Conservation (phyloP, 2,797 vertebrate species). For the Oreortyx pictus region DNA sequence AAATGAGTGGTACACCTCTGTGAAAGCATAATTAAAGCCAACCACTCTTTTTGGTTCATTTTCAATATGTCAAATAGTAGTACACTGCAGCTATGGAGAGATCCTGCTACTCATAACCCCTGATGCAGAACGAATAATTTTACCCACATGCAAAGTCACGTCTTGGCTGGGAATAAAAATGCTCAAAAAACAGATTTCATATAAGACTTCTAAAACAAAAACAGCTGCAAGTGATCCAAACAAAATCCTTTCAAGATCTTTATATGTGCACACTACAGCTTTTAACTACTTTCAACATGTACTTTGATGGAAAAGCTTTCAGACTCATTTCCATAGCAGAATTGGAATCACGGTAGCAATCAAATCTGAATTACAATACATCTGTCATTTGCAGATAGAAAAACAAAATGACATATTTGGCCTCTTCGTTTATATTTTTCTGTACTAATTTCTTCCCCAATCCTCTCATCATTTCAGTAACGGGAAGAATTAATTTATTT, state of each 20-base stretch:
- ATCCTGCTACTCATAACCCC: not conserved
- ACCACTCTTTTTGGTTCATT: not conserved
- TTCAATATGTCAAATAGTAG: not conserved
- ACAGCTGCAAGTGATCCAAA: not conserved
- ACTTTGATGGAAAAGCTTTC: conserved; percentile 12
- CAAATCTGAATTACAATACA: not conserved
- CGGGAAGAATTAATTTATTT: not conserved
- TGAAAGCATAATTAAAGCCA: not conserved
- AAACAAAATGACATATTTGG: not conserved
- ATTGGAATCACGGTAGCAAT: not conserved
- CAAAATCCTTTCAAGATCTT: not conserved
- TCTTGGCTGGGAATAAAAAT: not conserved
- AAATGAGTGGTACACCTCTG: not conserved
- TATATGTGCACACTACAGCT: not conserved
- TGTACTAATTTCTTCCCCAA: not conserved
- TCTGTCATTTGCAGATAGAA: not conserved
- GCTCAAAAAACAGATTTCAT: not conserved
- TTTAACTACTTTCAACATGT: not conserved
- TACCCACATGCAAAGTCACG: not conserved
- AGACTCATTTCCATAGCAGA: not conserved
- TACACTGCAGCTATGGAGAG: not conserved
- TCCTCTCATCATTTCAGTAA: not conserved
- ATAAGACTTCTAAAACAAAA: not conserved
- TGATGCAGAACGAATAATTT: not conserved
- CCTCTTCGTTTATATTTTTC: not conserved